Conservation (phyloP, 1,140 invertebrate species). For the Macrosteles quadrilineatus region DNA sequence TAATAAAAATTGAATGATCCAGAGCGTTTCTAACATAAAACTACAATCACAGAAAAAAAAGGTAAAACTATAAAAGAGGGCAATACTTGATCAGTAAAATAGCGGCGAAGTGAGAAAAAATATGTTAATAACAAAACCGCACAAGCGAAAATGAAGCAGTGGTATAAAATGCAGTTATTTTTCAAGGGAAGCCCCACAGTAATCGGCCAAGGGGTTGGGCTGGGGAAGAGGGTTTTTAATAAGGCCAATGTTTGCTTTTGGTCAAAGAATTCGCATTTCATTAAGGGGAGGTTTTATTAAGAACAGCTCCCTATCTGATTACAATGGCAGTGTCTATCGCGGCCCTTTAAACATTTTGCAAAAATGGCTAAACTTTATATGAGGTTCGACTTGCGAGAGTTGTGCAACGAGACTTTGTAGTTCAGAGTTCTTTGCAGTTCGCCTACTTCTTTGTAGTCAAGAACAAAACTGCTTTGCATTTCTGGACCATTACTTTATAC, state of each 20-base stretch:
- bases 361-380: too few relatives aligned
- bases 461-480: too few relatives aligned
- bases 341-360: background rate
- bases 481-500: too few relatives aligned
- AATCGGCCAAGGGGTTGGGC: background rate
- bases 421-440: too few relatives aligned
- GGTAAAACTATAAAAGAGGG: too few relatives aligned
- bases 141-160: slow-evolving; percentile 19
- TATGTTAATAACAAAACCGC: slow-evolving; percentile 15
- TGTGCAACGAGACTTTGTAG: too few relatives aligned
- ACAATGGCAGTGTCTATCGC: background rate
- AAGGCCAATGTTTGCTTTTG: slow-evolving; percentile 26
- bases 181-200: slow-evolving; percentile 11
- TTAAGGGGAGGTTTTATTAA: slow-evolving; percentile 27
- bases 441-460: too few relatives aligned
- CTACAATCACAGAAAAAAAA: too few relatives aligned
- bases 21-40: too few relatives aligned
- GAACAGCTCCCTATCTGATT: slow-evolving; percentile 16
- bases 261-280: slow-evolving; percentile 26
- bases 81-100: too few relatives aligned
- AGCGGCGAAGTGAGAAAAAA: background rate
- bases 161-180: slow-evolving; percentile 24
- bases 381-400: too few relatives aligned
- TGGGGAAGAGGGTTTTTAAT: slow-evolving; percentile 22
- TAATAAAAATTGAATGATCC: too few relatives aligned